Conservation (phyloP, 2,888 invertebrate genomes). For the Aspidiotus destructor region DNA sequence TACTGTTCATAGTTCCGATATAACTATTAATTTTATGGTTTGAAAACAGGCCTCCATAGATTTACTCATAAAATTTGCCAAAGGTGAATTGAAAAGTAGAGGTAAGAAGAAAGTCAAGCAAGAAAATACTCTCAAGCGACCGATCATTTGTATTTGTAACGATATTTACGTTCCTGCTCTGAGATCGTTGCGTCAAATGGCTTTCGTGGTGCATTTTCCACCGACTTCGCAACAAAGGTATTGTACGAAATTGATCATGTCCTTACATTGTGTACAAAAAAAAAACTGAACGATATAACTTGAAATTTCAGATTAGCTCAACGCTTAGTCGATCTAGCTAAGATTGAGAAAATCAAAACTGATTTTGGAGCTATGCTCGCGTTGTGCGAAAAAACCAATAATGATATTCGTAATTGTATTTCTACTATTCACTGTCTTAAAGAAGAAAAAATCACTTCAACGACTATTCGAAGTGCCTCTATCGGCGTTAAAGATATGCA, state of each 20-base stretch:
- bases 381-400: slow-evolving; percentile 71
- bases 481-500: slow-evolving; percentile 81
- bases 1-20: not conserved
- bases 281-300: too few relatives aligned
- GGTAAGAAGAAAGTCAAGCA: slow-evolving; percentile 49
- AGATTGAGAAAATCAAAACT: slow-evolving; percentile 56
- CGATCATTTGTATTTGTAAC: slow-evolving; percentile 95
- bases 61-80: slow-evolving; percentile 68
- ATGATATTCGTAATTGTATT: slow-evolving; percentile 86
- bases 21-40: slow-evolving; percentile 26
- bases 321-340: slow-evolving; percentile 59
- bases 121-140: slow-evolving; percentile 57
- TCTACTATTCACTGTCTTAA: slow-evolving; percentile 71
- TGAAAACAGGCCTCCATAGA: slow-evolving; percentile 63
- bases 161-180: slow-evolving; percentile 83
- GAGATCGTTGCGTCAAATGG: slow-evolving; percentile 64
- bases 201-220: slow-evolving; percentile 62
- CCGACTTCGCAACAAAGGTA: slow-evolving; percentile 45
- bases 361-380: slow-evolving; percentile 61
- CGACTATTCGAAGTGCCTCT: slow-evolving; percentile 54
- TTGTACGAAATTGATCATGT: not conserved
- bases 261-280: too few relatives aligned
- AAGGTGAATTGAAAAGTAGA: slow-evolving; percentile 46
- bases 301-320: slow-evolving; percentile 44
- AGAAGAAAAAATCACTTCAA: slow-evolving; percentile 44